Percentiles rank a stretch among this genome's conserved stretches.
Evolutionary conservation across 2,888 invertebrate species (phyloP).

Genomic region (Drosophila stalkeri): DNA sequence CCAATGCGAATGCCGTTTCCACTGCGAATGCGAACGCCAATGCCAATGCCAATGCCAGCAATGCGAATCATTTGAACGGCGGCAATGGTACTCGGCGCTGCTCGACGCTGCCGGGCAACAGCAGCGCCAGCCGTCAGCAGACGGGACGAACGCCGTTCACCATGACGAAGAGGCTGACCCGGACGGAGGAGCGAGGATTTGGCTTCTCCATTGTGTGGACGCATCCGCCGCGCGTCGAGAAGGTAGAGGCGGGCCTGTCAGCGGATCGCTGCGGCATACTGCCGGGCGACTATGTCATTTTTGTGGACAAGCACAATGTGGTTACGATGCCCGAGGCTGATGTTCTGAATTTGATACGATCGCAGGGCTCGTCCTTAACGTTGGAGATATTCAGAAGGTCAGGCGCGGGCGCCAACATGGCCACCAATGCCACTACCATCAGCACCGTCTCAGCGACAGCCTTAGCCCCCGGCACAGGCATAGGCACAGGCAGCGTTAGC

Average conservation of each 20-base stretch:
- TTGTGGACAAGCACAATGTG: slow-evolving; percentile 94
- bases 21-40: slow-evolving; percentile 84
- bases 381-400: slow-evolving; percentile 89
- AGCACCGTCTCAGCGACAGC: slow-evolving; percentile 21
- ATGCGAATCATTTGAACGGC: slow-evolving; percentile 86
- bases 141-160: slow-evolving; percentile 94
- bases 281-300: slow-evolving; percentile 95
- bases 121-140: slow-evolving; percentile 47
- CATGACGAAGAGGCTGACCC: slow-evolving; percentile 88
- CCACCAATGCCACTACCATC: slow-evolving; percentile 36
- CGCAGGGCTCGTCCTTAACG: slow-evolving; percentile 89
- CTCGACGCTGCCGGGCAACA: slow-evolving; percentile 48
- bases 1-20: slow-evolving; percentile 49
- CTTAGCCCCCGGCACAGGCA: slow-evolving; percentile 14
- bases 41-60: slow-evolving; percentile 73
- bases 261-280: slow-evolving; percentile 93
- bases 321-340: slow-evolving; percentile 93
- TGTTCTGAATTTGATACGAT: slow-evolving; percentile 88
- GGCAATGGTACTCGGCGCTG: slow-evolving; percentile 50
- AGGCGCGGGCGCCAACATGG: slow-evolving; percentile 74
- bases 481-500: slow-evolving; percentile 13
- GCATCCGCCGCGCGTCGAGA: slow-evolving; percentile 93
- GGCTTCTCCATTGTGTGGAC: slow-evolving; percentile 96
- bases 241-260: slow-evolving; percentile 92
- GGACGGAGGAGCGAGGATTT: slow-evolving; percentile 88